Conservation (phyloP, 2,888 invertebrate species). For the Drosophila villosipedis region DNA sequence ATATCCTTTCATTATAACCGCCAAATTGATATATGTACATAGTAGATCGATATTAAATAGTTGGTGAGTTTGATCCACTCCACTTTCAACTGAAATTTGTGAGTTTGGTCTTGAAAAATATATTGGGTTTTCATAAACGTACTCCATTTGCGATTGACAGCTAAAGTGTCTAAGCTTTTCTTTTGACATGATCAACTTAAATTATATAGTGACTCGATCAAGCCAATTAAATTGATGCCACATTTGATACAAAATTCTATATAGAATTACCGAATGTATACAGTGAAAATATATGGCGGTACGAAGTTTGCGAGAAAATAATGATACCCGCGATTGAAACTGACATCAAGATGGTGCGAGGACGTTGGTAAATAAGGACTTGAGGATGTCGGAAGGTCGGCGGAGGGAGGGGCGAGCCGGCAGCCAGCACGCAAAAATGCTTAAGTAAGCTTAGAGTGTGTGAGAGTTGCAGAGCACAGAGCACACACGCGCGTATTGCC, state of each 20-base stretch:
- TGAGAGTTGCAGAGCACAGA: conserved; percentile 22
- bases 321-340: conserved; percentile 46
- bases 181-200: not conserved
- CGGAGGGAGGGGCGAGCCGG: not conserved
- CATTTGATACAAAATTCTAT: not conserved
- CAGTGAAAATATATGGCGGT: not conserved
- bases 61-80: not conserved
- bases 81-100: not conserved
- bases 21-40: not conserved
- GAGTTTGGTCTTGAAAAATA: not conserved
- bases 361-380: not conserved
- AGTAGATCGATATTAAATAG: not conserved
- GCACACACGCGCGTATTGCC: not conserved
- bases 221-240: not conserved
- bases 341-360: conserved; percentile 50
- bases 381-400: not conserved
- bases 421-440: conserved; percentile 65
- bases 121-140: not conserved
- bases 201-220: not conserved
- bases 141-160: not conserved
- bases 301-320: not conserved
- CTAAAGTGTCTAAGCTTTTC: not conserved
- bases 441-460: conserved; percentile 69
- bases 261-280: not conserved
- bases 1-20: not conserved